These are phyloP conservation scores for Psophia crepitans DNA, from an alignment of 2,113 vertebrate genomes.

Conservation along the genomic window DNA sequence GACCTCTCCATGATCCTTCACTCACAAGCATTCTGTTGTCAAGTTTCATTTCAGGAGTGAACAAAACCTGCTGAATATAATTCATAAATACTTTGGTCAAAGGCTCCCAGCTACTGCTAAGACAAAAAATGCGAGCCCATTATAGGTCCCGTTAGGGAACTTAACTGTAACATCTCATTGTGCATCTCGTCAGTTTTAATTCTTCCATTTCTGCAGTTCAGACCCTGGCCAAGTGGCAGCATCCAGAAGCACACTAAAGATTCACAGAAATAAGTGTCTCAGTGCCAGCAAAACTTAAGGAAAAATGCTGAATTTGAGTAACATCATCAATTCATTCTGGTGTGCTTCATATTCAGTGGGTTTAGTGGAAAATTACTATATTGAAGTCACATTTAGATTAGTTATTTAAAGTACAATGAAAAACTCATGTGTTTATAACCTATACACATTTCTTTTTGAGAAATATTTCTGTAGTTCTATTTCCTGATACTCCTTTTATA, in stretches of 20 bases:
- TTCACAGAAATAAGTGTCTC: neutral
- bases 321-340: neutral
- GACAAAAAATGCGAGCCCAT: neutral
- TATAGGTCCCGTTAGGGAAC: neutral
- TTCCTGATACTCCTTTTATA: neutral
- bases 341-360: neutral
- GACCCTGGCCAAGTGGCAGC: neutral
- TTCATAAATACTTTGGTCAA: neutral
- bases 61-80: neutral
- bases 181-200: neutral
- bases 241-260: neutral
- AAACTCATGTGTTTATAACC: neutral
- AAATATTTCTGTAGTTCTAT: neutral
- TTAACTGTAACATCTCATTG: neutral
- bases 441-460: neutral
- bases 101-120: neutral
- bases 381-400: neutral
- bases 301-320: neutral
- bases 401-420: neutral
- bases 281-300: neutral
- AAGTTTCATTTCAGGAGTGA: neutral
- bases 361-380: neutral
- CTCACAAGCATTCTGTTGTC: neutral
- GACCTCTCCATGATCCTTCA: neutral
- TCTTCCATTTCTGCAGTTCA: neutral